These are phyloP conservation scores for Heliconius ismenius DNA, from an alignment of 2,888 invertebrate genomes.

Conservation along the genomic window DNA sequence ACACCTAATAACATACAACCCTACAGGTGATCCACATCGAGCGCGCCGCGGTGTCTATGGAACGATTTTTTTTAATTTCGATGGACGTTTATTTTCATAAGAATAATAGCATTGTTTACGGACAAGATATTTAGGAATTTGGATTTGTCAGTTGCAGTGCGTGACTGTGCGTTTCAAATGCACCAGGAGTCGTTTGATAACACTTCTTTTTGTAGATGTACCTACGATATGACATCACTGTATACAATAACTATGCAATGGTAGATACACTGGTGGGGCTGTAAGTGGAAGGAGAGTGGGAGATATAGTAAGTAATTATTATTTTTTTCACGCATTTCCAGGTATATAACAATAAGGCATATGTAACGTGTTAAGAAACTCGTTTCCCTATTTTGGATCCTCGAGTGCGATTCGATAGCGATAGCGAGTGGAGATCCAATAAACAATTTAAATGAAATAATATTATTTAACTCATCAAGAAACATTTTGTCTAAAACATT, in stretches of 20 bases:
- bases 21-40: conserved; percentile 63
- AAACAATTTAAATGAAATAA: no score
- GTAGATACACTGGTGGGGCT: background rate
- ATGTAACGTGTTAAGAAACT: no score
- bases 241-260: background rate
- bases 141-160: conserved; percentile 65
- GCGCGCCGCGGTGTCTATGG: conserved; percentile 67
- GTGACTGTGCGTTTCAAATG: conserved; percentile 62
- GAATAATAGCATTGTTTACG: conserved; percentile 78
- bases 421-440: no score
- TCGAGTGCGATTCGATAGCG: no score
- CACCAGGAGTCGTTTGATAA: conserved; percentile 40
- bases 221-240: background rate
- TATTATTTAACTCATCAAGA: no score
- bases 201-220: conserved; percentile 25
- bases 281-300: background rate
- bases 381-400: no score
- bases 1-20: conserved; percentile 49
- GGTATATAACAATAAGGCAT: no score
- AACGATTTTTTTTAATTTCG: conserved; percentile 60
- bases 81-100: conserved; percentile 68
- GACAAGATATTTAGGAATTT: conserved; percentile 71
- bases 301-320: background rate
- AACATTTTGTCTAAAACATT: no score
- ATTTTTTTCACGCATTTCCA: background rate